Percentiles rank a stretch among this genome's conserved stretches.
Conservation (phyloP, 2,113 vertebrate genomes). For the Hippocampus zosterae region DNA sequence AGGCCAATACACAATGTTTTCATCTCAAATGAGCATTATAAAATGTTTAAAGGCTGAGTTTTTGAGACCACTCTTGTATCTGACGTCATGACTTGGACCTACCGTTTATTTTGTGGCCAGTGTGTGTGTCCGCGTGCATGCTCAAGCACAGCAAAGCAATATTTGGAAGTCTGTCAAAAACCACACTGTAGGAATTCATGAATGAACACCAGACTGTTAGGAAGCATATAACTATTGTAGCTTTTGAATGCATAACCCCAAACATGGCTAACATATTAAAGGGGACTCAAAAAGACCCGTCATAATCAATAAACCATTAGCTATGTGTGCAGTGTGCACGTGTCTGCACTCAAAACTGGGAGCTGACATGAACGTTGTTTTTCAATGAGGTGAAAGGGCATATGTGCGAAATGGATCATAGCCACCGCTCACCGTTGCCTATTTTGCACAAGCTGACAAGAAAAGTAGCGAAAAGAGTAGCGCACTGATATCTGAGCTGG, state of each 20-base stretch:
- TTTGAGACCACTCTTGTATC: neutral
- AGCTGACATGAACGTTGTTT: conserved; percentile 5
- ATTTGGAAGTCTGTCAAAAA: conserved; percentile 22
- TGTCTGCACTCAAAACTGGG: neutral
- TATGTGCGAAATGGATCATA: conserved; percentile 11
- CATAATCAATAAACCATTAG: conserved; percentile 30
- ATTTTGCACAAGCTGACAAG: conserved; percentile 24
- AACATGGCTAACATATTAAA: conserved; percentile 9
- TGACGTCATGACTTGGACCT: neutral
- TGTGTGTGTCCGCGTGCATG: conserved; percentile 9
- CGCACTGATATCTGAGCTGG: neutral
- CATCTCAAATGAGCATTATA: neutral
- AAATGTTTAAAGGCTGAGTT: neutral
- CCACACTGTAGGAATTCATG: conserved; percentile 24
- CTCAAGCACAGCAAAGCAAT: conserved; percentile 37
- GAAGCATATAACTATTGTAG: conserved; percentile 29
- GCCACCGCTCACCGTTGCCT: conserved; percentile 5
- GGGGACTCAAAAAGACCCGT: conserved; percentile 3
- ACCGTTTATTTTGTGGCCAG: neutral
- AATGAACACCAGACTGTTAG: conserved; percentile 24
- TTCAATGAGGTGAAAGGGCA: conserved; percentile 6
- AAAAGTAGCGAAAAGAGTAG: neutral
- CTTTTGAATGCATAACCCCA: conserved; percentile 18
- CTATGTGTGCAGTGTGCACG: conserved; percentile 9
- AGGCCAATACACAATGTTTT: neutral